These are phyloP conservation scores for Okamejei kenojei DNA, from an alignment of 2,797 vertebrate genomes.

Conservation along the genomic window DNA sequence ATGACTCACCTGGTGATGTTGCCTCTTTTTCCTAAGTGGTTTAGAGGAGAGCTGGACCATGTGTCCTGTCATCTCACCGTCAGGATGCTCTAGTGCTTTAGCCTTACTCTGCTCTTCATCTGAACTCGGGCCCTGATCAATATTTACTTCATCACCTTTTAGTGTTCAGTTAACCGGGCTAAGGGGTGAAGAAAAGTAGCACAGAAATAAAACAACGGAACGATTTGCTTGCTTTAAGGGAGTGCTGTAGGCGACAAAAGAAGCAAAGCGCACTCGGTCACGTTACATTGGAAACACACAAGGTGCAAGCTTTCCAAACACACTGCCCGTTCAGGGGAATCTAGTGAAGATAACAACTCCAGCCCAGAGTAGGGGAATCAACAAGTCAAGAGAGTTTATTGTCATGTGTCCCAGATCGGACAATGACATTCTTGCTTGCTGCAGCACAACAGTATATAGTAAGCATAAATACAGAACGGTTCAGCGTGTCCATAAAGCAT, in stretches of 20 bases:
- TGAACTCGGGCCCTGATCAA: slow-evolving; percentile 29
- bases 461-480: no score
- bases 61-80: neutral
- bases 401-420: no score
- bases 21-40: slow-evolving; percentile 14
- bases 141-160: slow-evolving; percentile 36
- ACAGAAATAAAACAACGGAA: neutral
- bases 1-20: neutral
- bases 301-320: no score
- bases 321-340: neutral
- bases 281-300: neutral
- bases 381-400: no score
- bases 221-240: neutral
- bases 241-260: neutral
- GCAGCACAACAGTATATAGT: no score
- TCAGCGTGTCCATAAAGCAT: no score
- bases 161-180: slow-evolving; percentile 13
- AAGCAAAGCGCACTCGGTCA: neutral
- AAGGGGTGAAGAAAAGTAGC: neutral
- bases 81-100: slow-evolving; percentile 22
- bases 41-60: neutral
- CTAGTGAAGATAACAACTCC: neutral
- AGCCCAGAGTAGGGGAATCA: no score
- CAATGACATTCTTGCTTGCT: no score
- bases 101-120: slow-evolving; percentile 29